Evolutionary conservation across 2,113 vertebrate species (phyloP), one percentile per base, ranked within the genome.

Genomic region (Sander vitreus): DNA sequence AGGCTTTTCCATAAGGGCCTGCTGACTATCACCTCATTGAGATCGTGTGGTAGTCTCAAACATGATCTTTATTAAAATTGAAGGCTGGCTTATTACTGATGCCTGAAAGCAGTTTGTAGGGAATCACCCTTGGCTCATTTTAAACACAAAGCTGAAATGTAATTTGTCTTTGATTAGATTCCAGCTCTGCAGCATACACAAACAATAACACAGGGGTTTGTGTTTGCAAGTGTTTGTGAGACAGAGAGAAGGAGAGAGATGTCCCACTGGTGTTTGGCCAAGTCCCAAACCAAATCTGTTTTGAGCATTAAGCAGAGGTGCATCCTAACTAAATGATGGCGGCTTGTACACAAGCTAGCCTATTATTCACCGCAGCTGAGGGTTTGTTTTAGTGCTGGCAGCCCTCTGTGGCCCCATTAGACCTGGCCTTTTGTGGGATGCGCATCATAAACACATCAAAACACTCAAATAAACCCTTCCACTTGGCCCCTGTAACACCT

Each of bases 391-490:
- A 81, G 77, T n/a, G 80, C 75, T 80, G 89, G 86, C 85, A 64
- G 83, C 72, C 69, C 84, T 86, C 73, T 64, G 85, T 12, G 80
- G 84, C 79, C 88, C 83, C 85, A 80, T 83, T 81, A 88, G 86
- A 88, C 78, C 57, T 76, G 86, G 78, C 86, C 88, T 90, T 86
- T 90, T 80, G 89, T 91, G 76, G 89, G 43, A 12, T 27, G 70
- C 2, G 86, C 73, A 70, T 85, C 89, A 92, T 89, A 89, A 93
- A 92, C 90, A 87, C 84, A 93, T 93, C 88, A 91, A 83, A 90
- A 86, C 80, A 78, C 90, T 91, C 83, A 89, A 83, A 92, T 89
- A 87, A 92, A 91, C 73, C 78, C 75, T 57, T 92, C 81, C 85
- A 47, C 85, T 90, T 51, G 84, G 81, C 83, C 83, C 73, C 73